phyloP scores from a whole-genome alignment of 2,797 vertebrate genomes.

The Chromis chromis region DNA sequence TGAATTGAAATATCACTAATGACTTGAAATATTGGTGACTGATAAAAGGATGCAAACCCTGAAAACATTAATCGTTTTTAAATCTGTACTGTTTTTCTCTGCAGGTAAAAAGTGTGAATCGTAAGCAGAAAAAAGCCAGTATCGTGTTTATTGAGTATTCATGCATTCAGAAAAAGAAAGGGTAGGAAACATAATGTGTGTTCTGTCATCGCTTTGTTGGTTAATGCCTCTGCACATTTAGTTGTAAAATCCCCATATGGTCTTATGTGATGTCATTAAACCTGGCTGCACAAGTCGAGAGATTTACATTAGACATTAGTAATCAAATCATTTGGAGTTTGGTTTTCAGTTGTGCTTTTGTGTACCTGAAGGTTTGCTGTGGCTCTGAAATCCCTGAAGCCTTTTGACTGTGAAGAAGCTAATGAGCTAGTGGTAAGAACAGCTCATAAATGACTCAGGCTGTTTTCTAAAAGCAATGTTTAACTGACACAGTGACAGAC shows the following conservation, averaged over 20 bases:
- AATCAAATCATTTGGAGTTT: background rate
- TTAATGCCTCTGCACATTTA: background rate
- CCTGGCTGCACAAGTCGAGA: background rate
- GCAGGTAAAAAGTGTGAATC: conserved; percentile 89
- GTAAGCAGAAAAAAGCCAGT: conserved; percentile 87
- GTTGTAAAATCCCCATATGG: background rate
- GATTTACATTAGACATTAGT: background rate
- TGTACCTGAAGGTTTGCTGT: conserved; percentile 84
- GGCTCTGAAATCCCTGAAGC: conserved; percentile 87
- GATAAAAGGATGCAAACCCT: background rate
- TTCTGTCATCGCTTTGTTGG: conserved; percentile 6
- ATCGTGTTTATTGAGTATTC: conserved; percentile 88
- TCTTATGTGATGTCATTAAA: background rate
- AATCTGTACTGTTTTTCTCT: background rate
- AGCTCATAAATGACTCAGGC: background rate
- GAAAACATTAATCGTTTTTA: background rate
- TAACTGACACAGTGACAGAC: background rate
- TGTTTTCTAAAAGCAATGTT: conserved; percentile 1
- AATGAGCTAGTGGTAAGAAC: conserved; percentile 87
- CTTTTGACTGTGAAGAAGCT: conserved; percentile 91
- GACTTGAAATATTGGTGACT: background rate
- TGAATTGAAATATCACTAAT: background rate
- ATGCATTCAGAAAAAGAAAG: conserved; percentile 75
- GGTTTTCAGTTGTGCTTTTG: conserved; percentile 1
- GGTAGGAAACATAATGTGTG: conserved; percentile 67